These are phyloP conservation scores for Alethe diademata DNA, from an alignment of 2,113 vertebrate genomes.

Conservation along the genomic window DNA sequence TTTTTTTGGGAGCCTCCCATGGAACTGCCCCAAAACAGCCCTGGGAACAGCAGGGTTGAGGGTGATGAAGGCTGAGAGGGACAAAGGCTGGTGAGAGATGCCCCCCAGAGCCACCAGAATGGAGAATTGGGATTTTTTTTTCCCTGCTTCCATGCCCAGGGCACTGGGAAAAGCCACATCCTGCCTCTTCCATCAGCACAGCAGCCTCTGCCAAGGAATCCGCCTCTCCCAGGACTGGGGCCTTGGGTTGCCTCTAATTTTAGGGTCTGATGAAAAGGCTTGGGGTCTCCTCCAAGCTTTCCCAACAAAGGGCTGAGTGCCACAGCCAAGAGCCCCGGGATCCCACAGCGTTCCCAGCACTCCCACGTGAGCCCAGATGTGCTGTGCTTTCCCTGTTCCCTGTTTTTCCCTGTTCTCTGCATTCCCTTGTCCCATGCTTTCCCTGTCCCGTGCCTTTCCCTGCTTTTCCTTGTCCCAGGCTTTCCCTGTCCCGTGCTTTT, in stretches of 20 bases:
- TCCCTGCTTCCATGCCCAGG: accelerated
- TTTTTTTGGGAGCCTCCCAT: background rate
- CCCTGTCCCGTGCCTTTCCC: background rate
- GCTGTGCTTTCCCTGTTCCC: accelerated
- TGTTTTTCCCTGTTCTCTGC: background rate
- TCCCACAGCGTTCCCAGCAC: background rate
- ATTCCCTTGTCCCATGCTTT: accelerated
- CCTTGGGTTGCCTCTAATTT: background rate
- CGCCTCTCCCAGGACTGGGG: background rate
- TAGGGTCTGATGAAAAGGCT: conserved; percentile 18
- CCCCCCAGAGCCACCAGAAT: background rate
- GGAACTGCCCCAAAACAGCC: background rate
- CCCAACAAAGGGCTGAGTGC: background rate
- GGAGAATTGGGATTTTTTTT: background rate
- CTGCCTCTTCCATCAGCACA: background rate
- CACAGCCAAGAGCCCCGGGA: background rate
- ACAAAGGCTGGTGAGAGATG: background rate
- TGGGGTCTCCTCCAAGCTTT: conserved; percentile 46
- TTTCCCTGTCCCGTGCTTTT: too few species aligned
- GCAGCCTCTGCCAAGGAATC: background rate
- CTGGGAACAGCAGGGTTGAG: background rate
- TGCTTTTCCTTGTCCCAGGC: accelerated
- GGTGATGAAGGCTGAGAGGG: background rate
- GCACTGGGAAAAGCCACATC: background rate
- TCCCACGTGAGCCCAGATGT: background rate